Conservation (phyloP, 2,113 vertebrate genomes). For the Drymodes brunneopygia region DNA sequence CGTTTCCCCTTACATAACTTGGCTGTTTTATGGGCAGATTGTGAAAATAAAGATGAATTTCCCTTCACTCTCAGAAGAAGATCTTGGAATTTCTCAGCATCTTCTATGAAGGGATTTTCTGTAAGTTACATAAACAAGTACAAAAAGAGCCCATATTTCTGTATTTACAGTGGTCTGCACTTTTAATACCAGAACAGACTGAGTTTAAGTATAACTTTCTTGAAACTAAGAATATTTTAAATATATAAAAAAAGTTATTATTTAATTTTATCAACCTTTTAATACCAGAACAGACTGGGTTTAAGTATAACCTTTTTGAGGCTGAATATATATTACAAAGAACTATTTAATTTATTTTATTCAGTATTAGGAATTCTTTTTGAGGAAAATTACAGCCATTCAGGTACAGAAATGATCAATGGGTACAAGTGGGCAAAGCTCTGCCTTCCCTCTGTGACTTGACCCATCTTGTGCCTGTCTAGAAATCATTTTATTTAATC, state of each 20-base stretch:
- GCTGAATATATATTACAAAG: background rate
- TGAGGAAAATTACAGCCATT: background rate
- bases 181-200: background rate
- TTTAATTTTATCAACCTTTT: background rate
- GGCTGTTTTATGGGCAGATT: background rate
- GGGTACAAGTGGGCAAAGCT: background rate
- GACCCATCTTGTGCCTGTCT: rapidly evolving
- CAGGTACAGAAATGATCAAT: background rate
- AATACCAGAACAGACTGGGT: background rate
- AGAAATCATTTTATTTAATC: background rate
- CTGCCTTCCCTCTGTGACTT: background rate
- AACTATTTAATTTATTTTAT: background rate
- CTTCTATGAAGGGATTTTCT: background rate
- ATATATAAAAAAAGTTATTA: background rate
- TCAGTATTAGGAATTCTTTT: background rate
- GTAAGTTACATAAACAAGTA: background rate
- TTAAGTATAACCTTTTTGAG: background rate
- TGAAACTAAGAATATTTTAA: background rate
- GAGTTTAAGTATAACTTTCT: background rate
- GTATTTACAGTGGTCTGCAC: background rate
- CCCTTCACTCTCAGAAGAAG: rapidly evolving
- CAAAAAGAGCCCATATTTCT: background rate
- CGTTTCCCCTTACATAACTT: rapidly evolving
- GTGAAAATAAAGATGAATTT: background rate
- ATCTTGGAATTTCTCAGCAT: background rate